These are phyloP conservation scores for Netelia inedita DNA, from an alignment of 2,888 invertebrate species.

Conservation along the genomic window DNA sequence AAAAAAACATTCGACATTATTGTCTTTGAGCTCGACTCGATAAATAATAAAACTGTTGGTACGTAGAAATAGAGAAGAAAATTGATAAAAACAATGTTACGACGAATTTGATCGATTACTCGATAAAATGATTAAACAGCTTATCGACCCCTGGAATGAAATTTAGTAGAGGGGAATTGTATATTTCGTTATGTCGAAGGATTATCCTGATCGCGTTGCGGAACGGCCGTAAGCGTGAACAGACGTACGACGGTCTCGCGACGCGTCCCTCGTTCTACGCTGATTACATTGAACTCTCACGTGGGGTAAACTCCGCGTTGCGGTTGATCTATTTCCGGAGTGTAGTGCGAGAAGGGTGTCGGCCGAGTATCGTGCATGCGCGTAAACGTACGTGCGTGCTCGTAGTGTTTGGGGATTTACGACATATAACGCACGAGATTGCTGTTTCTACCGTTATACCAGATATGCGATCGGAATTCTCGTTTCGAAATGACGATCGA, in stretches of 20 bases:
- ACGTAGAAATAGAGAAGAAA: background rate
- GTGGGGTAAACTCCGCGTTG: conserved; percentile 36
- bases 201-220: conserved; percentile 6
- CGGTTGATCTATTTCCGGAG: conserved; percentile 60
- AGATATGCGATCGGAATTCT: conserved; percentile 46
- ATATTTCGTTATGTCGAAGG: conserved; percentile 26
- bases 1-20: background rate
- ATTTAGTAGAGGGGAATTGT: background rate
- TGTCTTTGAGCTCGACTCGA: background rate
- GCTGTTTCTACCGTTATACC: conserved; percentile 44
- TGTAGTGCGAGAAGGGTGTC: conserved; percentile 11
- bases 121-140: too few relatives aligned
- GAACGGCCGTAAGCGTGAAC: conserved; percentile 31
- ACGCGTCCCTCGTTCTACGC: conserved; percentile 60
- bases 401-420: conserved; percentile 52
- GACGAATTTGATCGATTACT: too few relatives aligned
- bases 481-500: conserved; percentile 40
- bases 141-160: background rate
- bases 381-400: conserved; percentile 24
- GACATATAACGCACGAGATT: conserved; percentile 50
- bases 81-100: background rate
- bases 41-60: too few relatives aligned
- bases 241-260: conserved; percentile 25
- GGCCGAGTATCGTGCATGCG: background rate
- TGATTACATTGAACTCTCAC: conserved; percentile 60